Evolutionary conservation across 2,113 vertebrate genomes (phyloP).

Genomic region (Pomatorhinus ruficollis): DNA sequence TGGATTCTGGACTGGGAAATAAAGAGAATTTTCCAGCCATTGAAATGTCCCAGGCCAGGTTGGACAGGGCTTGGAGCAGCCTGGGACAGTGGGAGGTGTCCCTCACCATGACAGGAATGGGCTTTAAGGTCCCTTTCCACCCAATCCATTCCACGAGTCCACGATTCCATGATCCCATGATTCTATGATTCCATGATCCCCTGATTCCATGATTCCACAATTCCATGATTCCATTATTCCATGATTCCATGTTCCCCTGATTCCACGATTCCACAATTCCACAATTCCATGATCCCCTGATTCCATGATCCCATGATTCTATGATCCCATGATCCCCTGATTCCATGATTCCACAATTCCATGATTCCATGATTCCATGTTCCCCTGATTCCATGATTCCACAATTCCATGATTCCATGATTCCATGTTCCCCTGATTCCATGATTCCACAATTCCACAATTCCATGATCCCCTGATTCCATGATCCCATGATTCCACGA

Average conservation of each 20-base stretch:
- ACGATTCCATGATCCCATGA: not conserved
- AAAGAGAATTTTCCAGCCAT: not conserved
- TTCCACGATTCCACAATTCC: no score
- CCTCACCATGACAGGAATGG: not conserved
- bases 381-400: no score
- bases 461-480: not conserved
- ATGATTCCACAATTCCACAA: no score
- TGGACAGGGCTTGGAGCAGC: not conserved
- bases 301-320: not conserved
- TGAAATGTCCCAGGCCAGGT: accelerated
- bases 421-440: not conserved
- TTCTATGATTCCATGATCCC: not conserved
- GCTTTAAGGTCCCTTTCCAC: not conserved
- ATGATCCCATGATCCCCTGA: no score
- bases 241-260: no score
- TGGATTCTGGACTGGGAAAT: not conserved
- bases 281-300: not conserved
- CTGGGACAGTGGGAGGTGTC: not conserved
- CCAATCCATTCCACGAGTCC: accelerated
- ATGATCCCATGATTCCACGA: no score
- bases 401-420: no score
- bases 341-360: not conserved
- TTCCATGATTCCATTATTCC: not conserved
- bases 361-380: not conserved
- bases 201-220: no score